Conservation (phyloP, 2,113 vertebrate genomes). For the Gadus macrocephalus region DNA sequence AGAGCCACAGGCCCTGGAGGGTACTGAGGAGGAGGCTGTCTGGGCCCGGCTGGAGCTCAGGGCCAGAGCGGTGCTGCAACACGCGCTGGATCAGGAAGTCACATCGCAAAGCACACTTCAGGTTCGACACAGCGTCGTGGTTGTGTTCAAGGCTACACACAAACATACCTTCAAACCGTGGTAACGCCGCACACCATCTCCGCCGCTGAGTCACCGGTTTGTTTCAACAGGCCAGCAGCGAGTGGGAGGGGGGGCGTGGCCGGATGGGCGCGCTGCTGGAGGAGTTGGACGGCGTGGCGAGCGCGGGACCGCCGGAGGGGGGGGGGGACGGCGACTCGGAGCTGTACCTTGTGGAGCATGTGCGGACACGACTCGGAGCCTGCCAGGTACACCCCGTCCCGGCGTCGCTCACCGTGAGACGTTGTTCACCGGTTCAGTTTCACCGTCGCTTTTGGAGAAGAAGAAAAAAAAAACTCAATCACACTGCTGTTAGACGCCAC, state of each 20-base stretch:
- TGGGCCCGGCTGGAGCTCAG: conserved; percentile 68
- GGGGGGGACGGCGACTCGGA: conserved; percentile 42
- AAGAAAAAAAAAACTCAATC: too few species aligned
- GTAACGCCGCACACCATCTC: too few species aligned
- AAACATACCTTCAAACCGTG: too few species aligned
- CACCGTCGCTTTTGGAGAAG: too few species aligned
- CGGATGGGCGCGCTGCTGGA: conserved; percentile 76
- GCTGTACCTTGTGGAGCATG: conserved; percentile 69
- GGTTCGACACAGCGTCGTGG: conserved; percentile 63
- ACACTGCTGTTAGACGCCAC: too few species aligned
- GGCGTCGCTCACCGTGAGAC: too few species aligned
- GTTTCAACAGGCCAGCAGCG: conserved; percentile 74
- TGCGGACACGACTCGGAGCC: background rate
- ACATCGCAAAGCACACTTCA: conserved; percentile 72
- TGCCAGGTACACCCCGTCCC: background rate
- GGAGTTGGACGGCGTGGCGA: conserved; percentile 64
- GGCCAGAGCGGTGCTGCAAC: conserved; percentile 68
- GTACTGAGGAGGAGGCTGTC: conserved; percentile 69
- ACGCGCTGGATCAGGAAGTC: conserved; percentile 69
- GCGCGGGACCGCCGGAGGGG: conserved; percentile 61
- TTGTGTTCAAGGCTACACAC: background rate
- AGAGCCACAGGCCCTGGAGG: conserved; percentile 57
- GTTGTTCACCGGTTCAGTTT: too few species aligned
- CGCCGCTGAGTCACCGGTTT: too few species aligned
- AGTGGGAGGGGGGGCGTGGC: conserved; percentile 73